phyloP scores from a whole-genome alignment of 2,113 vertebrate species.

The Scopus umbretta region DNA sequence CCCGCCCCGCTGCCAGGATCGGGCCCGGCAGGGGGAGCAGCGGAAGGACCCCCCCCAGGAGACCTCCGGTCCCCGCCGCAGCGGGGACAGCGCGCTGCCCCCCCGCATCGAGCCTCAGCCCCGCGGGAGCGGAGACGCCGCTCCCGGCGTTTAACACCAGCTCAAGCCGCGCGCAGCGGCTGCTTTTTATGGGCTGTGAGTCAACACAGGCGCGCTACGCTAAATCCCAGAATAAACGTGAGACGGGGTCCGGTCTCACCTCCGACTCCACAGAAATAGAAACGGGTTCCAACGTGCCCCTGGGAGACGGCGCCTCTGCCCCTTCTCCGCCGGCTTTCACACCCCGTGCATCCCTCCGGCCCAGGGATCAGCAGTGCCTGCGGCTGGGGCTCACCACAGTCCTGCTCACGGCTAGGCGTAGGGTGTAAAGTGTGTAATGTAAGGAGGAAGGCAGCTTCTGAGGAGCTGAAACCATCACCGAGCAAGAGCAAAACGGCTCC shows the following conservation, averaged over 20 bases:
- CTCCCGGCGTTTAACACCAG: background rate
- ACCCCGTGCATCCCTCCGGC: too few relatives aligned
- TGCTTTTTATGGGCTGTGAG: background rate
- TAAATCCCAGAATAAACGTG: background rate
- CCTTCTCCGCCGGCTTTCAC: rapidly evolving
- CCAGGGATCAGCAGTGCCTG: too few relatives aligned
- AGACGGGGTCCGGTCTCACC: background rate
- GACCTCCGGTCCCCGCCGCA: background rate
- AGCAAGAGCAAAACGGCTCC: background rate
- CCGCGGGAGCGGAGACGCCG: rapidly evolving
- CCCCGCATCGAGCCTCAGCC: too few relatives aligned
- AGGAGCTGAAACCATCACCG: background rate
- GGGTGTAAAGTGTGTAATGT: rapidly evolving
- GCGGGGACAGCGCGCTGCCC: background rate
- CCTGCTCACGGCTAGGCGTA: rapidly evolving
- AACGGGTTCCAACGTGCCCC: rapidly evolving
- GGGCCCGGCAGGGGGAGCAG: background rate
- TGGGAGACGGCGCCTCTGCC: rapidly evolving
- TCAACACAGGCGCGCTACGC: background rate
- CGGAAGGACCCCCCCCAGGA: background rate
- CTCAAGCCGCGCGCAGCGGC: too few relatives aligned
- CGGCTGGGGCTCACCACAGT: rapidly evolving
- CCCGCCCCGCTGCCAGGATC: background rate
- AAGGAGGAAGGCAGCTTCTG: background rate
- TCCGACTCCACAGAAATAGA: background rate